These are phyloP conservation scores for Vombatus ursinus DNA, from an alignment of 2,113 vertebrate species.

Conservation along the genomic window DNA sequence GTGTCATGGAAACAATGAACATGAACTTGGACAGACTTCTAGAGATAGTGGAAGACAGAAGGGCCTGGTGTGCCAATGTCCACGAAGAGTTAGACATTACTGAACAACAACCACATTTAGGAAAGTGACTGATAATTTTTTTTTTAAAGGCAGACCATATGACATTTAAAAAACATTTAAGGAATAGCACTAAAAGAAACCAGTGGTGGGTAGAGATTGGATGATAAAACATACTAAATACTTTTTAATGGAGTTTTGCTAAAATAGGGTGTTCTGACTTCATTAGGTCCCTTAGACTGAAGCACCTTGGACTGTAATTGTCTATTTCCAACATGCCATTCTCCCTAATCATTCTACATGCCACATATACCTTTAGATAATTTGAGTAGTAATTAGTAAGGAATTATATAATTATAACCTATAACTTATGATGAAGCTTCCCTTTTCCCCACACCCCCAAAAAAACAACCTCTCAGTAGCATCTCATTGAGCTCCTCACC, in stretches of 20 bases:
- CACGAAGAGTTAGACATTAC: not conserved
- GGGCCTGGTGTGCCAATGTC: not conserved
- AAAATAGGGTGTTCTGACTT: not conserved
- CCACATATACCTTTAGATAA: not conserved
- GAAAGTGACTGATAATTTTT: not conserved
- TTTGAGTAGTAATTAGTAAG: not conserved
- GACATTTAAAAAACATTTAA: not conserved
- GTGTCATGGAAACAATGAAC: not conserved
- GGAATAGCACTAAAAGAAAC: not conserved
- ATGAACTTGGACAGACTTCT: not conserved
- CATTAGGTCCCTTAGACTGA: not conserved
- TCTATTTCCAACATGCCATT: not conserved
- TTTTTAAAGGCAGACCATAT: not conserved
- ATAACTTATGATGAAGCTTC: not conserved
- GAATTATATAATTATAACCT: not conserved
- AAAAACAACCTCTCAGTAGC: not conserved
- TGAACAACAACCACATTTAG: not conserved
- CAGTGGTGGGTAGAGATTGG: not conserved
- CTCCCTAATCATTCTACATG: not conserved
- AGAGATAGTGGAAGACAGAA: not conserved
- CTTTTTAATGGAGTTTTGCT: not conserved
- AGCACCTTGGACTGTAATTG: not conserved
- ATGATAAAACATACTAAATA: not conserved
- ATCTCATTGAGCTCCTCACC: not conserved
- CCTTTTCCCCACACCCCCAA: not conserved